Evolutionary conservation across 2,888 invertebrate genomes (phyloP), one percentile per base, ranked within the genome.

Genomic region (Torymus tubicola): DNA sequence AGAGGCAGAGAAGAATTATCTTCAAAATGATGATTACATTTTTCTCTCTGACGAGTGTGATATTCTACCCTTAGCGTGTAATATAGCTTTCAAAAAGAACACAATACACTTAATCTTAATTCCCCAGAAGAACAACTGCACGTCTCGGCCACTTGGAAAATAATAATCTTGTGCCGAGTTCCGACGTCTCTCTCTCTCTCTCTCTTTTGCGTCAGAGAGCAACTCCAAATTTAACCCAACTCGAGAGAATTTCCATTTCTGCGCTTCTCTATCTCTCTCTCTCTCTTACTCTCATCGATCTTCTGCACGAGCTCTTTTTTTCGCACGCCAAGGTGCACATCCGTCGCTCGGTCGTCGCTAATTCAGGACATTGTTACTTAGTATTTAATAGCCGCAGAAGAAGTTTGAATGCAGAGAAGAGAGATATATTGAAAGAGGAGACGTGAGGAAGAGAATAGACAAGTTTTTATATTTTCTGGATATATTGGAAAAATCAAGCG

Each of bases 161-260:
- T 21, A 13, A 61, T 10, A 21, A 61, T 21, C 14, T 12, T 13
- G 8, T 13, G 8, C 24, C 24, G 63, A 31, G 14, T 13, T 13
- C 2, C 24, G 63, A 63, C 63, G 63, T 5, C 61, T 61, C 4
- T 31, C 31, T 61, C 61, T 21, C 61, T 61, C 14, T 16, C 53
- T 24, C 57, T 21, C 21, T 21, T 2, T n/a, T 55, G 57, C 69
- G 69, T 69, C 61, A 71, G 71, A 71, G 61, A 14, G 55, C 60
- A 71, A 61, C 61, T 60, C 31, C 64, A 58, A 74, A 71, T 67
- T 63, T 73, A 63, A 67, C 73, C 31, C 70, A 63, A 67, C 71
- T 65, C 50, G 60, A 73, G 57, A 74, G 57, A 74, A 78, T 75
- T 65, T 80, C 69, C 60, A 57, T 68, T 73, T 73, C 42, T 53